Evolutionary conservation across 2,797 vertebrate genomes (phyloP).

Genomic region (Epinephelus awoara): DNA sequence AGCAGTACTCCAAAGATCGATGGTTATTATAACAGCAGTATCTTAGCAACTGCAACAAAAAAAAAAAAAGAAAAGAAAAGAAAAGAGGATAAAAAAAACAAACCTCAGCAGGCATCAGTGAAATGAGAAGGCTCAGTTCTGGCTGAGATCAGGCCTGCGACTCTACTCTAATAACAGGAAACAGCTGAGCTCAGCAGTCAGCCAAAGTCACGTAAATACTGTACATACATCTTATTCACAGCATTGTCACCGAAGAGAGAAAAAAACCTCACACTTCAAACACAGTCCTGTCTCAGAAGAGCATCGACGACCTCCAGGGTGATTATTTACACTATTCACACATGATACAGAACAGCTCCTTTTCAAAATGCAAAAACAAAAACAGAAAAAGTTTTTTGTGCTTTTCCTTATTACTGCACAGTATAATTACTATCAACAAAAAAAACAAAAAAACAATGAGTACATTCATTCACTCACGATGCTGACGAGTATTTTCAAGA

Average conservation of each 20-base stretch:
- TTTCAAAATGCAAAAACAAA: conserved; percentile 63
- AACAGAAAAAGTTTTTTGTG: conserved; percentile 73
- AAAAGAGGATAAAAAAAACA: conserved; percentile 4
- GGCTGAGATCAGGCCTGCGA: conserved; percentile 71
- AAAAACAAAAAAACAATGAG: conserved; percentile 43
- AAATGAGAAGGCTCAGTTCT: conserved; percentile 77
- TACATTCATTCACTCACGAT: conserved; percentile 71
- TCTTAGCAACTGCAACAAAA: conserved; percentile 79
- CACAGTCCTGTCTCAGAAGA: conserved; percentile 60
- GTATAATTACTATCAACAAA: conserved; percentile 56
- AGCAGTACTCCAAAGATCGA: conserved; percentile 83
- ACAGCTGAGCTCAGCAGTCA: conserved; percentile 73
- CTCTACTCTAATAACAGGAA: conserved; percentile 79
- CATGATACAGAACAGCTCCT: conserved; percentile 76
- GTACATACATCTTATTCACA: conserved; percentile 83
- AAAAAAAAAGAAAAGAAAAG: too few relatives aligned
- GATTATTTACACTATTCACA: conserved; percentile 85
- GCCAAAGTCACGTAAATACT: conserved; percentile 79
- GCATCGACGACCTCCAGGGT: conserved; percentile 64
- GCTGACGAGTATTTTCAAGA: conserved; percentile 65
- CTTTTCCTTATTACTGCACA: conserved; percentile 83
- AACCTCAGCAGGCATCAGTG: conserved; percentile 78
- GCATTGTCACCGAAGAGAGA: conserved; percentile 66
- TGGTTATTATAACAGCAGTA: conserved; percentile 81
- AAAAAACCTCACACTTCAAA: conserved; percentile 61